A percentile compares a stretch with the other conserved stretches of the same genome.
phyloP scores from a whole-genome alignment of 2,888 invertebrate species.

The Napeogenes sylphis region DNA sequence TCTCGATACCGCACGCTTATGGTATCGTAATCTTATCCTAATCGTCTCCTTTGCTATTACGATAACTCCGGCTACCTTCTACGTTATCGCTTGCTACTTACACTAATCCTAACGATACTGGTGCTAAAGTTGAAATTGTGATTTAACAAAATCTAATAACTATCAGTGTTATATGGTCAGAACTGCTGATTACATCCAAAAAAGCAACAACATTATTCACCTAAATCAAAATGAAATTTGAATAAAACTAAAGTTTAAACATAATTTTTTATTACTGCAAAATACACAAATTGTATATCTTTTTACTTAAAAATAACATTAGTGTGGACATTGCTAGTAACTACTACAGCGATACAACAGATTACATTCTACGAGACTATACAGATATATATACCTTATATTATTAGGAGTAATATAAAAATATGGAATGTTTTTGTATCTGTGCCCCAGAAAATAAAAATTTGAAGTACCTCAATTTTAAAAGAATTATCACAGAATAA shows the following conservation, averaged over 20 bases:
- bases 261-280: constrained; percentile 69
- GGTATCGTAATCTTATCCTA: too few relatives aligned
- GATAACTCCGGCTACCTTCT: too few relatives aligned
- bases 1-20: too few relatives aligned
- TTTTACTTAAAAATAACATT: constrained; percentile 73
- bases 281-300: constrained; percentile 76
- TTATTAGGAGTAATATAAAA: constrained; percentile 48
- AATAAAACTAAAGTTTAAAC: constrained; percentile 50
- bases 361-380: constrained; percentile 46
- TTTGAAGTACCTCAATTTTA: constrained; percentile 74
- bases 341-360: constrained; percentile 72
- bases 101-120: too few relatives aligned
- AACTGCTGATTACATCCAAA: too few relatives aligned
- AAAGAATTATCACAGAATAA: constrained; percentile 76
- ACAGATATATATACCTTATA: constrained; percentile 37
- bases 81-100: too few relatives aligned
- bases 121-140: too few relatives aligned
- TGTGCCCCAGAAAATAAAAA: constrained; percentile 24
- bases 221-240: constrained; percentile 6
- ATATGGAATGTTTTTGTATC: constrained; percentile 58
- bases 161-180: too few relatives aligned
- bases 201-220: too few relatives aligned
- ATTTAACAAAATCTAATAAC: too few relatives aligned
- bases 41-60: too few relatives aligned
- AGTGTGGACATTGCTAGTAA: constrained; percentile 68